phyloP scores from a whole-genome alignment of 2,888 invertebrate genomes.

The Oscheius sp. region DNA sequence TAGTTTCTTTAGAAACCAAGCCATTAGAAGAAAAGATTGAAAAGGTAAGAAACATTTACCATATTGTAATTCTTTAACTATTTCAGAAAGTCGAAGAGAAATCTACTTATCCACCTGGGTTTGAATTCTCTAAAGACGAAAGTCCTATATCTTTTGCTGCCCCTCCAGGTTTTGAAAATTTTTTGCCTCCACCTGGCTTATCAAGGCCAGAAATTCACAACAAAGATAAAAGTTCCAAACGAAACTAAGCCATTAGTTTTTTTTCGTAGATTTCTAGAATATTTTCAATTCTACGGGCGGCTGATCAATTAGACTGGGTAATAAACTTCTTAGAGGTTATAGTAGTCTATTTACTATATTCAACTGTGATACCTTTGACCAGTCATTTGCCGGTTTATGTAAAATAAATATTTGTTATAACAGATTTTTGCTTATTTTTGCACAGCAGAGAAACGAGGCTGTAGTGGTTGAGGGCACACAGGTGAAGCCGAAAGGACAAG shows the following conservation, averaged over 20 bases:
- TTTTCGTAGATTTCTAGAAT: too few species aligned
- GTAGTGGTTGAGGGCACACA: conserved; percentile 52
- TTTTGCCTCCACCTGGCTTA: not conserved
- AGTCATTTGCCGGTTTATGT: not conserved
- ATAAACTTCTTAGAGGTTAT: too few species aligned
- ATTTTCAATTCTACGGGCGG: too few species aligned
- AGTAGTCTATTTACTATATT: too few species aligned
- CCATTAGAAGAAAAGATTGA: too few species aligned
- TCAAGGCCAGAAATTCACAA: not conserved
- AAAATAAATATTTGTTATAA: not conserved
- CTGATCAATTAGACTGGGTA: too few species aligned
- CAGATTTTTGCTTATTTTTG: conserved; percentile 6
- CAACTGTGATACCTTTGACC: not conserved
- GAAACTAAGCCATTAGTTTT: too few species aligned
- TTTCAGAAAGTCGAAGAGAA: not conserved
- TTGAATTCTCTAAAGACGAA: not conserved
- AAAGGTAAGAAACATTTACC: too few species aligned
- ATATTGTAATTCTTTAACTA: not conserved
- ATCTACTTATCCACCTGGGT: conserved; percentile 5
- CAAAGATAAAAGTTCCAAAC: too few species aligned
- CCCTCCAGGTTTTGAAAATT: conserved; percentile 21
- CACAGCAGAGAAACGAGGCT: conserved; percentile 49
- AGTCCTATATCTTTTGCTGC: conserved; percentile 9
- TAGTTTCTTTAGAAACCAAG: conserved; percentile 10
- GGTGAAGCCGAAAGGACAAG: conserved; percentile 53